phyloP scores from a whole-genome alignment of 2,113 vertebrate species.

The Seriola rivoliana region DNA sequence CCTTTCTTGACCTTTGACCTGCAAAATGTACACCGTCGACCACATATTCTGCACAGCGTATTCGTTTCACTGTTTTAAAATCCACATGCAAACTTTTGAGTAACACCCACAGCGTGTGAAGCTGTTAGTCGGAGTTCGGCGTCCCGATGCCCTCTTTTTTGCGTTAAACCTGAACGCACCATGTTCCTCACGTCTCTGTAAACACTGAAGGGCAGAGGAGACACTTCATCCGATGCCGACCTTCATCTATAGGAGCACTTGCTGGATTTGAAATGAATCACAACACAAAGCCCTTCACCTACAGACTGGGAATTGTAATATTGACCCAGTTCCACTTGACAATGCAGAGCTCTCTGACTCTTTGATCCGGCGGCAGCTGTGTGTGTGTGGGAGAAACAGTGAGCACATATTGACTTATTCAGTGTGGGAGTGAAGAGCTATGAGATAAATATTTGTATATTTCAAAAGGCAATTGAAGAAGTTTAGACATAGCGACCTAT shows the following conservation, averaged over 20 bases:
- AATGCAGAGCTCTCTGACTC: conserved; percentile 72
- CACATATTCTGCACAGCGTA: conserved; percentile 11
- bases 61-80: conserved; percentile 3
- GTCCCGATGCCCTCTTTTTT: conserved; percentile 21
- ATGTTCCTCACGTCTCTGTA: conserved; percentile 47
- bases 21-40: not conserved
- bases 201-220: conserved; percentile 65
- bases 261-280: conserved; percentile 60
- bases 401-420: conserved; percentile 77
- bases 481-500: conserved; percentile 45
- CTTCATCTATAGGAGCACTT: conserved; percentile 55
- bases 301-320: conserved; percentile 72
- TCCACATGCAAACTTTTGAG: conserved; percentile 6
- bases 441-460: conserved; percentile 78
- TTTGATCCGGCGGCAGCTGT: conserved; percentile 51
- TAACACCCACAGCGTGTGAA: conserved; percentile 16
- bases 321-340: conserved; percentile 74
- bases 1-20: not conserved
- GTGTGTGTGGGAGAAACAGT: conserved; percentile 54
- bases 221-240: conserved; percentile 67
- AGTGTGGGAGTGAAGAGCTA: conserved; percentile 61
- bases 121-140: conserved; percentile 10
- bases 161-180: conserved; percentile 34
- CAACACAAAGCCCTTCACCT: conserved; percentile 63
- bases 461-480: conserved; percentile 53